These are phyloP conservation scores for Percopsis transmontana DNA, from an alignment of 2,113 vertebrate species.

Conservation along the genomic window DNA sequence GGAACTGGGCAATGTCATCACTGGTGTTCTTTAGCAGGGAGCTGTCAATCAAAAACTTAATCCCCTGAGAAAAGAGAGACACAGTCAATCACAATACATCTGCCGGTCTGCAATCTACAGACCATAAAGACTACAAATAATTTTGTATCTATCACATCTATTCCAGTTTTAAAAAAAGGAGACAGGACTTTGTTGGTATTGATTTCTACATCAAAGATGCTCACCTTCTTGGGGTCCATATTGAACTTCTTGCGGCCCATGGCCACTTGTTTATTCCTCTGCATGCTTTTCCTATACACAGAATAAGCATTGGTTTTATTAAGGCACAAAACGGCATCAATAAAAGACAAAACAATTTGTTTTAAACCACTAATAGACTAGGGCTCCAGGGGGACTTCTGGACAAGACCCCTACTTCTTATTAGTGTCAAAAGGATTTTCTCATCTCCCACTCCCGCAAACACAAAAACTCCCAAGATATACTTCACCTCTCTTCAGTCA, in stretches of 20 bases:
- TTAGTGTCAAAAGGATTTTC: background rate
- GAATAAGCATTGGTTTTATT: background rate
- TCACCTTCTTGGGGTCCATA: slow-evolving; percentile 98
- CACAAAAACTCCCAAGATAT: slow-evolving; percentile 17
- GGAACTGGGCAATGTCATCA: slow-evolving; percentile 91
- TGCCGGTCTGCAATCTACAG: background rate
- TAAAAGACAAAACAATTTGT: background rate
- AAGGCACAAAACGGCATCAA: background rate
- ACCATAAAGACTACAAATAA: no score
- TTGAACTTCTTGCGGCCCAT: slow-evolving; percentile 99
- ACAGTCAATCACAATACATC: background rate
- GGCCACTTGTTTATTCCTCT: slow-evolving; percentile 96
- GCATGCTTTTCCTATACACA: slow-evolving; percentile 91
- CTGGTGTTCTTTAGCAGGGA: slow-evolving; percentile 91
- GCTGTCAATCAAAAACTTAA: slow-evolving; percentile 92
- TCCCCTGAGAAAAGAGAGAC: slow-evolving; percentile 79
- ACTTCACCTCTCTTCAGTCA: slow-evolving; percentile 92
- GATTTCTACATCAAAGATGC: background rate
- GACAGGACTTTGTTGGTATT: background rate
- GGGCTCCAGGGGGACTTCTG: background rate
- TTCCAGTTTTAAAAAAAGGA: background rate
- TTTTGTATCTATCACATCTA: background rate
- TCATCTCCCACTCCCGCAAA: slow-evolving; percentile 11
- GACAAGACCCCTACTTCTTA: background rate
- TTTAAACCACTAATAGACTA: background rate